phyloP scores from a whole-genome alignment of 1,140 invertebrate genomes.

The Oryctes rhinoceros region DNA sequence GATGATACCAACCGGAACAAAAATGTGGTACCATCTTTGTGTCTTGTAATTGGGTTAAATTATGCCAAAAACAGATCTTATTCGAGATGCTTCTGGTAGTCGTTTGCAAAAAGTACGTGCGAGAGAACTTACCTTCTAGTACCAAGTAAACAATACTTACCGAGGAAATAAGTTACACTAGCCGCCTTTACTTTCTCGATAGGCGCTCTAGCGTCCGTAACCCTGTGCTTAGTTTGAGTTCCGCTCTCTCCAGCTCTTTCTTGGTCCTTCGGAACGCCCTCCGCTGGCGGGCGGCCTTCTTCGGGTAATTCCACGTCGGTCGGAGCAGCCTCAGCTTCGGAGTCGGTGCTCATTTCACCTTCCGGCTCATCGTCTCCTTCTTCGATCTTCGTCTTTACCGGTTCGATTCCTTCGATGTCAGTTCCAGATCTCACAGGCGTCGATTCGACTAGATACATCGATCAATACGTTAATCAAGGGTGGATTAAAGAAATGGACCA shows the following conservation, averaged over 20 bases:
- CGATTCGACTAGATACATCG: not conserved
- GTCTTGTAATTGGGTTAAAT: no score
- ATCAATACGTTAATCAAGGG: no score
- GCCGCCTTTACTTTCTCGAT: slow-evolving; percentile 45
- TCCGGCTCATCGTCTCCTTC: slow-evolving; percentile 17
- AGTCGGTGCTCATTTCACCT: not conserved
- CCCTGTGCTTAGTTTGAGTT: not conserved
- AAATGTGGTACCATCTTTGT: no score
- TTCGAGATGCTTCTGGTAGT: no score
- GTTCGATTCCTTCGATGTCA: not conserved
- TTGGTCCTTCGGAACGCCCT: not conserved
- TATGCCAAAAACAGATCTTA: no score
- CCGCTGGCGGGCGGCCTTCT: not conserved
- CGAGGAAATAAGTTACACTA: slow-evolving; percentile 49
- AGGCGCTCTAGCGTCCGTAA: slow-evolving; percentile 38
- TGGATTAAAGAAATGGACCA: no score
- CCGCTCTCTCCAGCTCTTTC: not conserved
- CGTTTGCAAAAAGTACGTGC: no score
- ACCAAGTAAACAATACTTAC: not conserved
- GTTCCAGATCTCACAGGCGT: not conserved
- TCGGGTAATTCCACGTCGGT: not conserved
- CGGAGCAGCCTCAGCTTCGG: not conserved
- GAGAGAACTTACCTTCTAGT: no score
- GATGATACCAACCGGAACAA: no score
- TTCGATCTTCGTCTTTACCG: not conserved